A percentile compares a stretch with the other conserved stretches of the same genome.
Evolutionary conservation across 2,113 vertebrate species (phyloP).

Genomic region (Rissa tridactyla): DNA sequence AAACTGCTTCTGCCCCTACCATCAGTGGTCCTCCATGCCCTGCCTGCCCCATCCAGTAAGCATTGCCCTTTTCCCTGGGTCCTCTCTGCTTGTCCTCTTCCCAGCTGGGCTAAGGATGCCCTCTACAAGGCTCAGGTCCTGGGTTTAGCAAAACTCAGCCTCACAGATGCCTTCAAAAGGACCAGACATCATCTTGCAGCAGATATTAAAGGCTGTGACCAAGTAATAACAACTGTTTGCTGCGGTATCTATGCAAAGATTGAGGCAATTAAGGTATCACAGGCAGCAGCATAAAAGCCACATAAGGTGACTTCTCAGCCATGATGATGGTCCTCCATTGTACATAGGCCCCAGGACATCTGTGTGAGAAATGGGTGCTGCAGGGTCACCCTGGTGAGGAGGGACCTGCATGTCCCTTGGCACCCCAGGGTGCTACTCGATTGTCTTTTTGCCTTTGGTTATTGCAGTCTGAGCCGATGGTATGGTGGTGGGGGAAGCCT

Average conservation of each 20-base stretch:
- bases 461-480: neutral
- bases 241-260: neutral
- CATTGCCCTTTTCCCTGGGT: neutral
- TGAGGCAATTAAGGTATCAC: neutral
- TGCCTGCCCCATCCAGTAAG: neutral
- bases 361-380: neutral
- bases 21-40: neutral
- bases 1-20: neutral
- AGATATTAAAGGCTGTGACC: neutral
- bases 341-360: neutral
- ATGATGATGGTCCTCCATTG: rapidly evolving
- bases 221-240: neutral
- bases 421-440: neutral
- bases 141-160: neutral
- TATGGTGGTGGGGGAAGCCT: neutral
- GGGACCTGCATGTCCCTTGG: neutral
- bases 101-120: neutral
- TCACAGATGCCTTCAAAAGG: neutral
- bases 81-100: rapidly evolving
- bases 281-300: neutral
- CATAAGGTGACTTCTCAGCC: neutral
- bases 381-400: neutral
- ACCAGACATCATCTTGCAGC: neutral
- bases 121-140: neutral
- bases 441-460: neutral